Base-by-base conservation (phyloP, 2,113 vertebrate species). In the Dasypus novemcinctus region DNA sequence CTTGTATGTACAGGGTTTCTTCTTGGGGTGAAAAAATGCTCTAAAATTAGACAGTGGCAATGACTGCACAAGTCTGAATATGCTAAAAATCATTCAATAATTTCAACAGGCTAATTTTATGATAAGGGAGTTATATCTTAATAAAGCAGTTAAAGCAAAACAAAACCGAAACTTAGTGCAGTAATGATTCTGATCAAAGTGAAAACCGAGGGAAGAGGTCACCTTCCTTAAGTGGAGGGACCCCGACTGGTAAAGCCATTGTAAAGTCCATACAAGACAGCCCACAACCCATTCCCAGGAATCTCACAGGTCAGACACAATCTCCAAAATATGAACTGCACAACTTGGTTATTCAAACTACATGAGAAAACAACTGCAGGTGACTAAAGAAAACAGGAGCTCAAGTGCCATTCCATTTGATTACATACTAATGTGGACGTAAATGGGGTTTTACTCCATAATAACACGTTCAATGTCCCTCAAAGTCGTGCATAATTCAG, bases 351-450 rank as follows among this genome's bases (percentile, higher is more conserved):
- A 89, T 92, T 63, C 59, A 66, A 90, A 95, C 59, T 38, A 82
- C 10, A 78, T 52, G 76, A 43, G 46, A 84, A 88, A 85, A 72
- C 68, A 90, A 96, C 0, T 27, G 2, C 46, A 95, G 13, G 76
- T 88, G 29, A 63, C 64, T 61, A 2, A 61, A 93, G 63, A 94
- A 91, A 93, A 95, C 17, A 76, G 46, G 54, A 84, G 49, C 59
- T 89, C 63, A 86, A 78, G 86, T 72, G 36, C 59, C 38, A 83
- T 84, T 78, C 31, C 52, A 68, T 57, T n/a, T 78, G 59, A 66
- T 84, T 69, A 31, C 31, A 36, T 33, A 41, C 59, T 68, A 74
- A 93, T 7, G 2, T 63, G 61, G 38, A 82, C 54, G 0, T 78
- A 7, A 95, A 29, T 14, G 11, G 14, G 38, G 31, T 25, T 46